Evolutionary conservation across 2,797 vertebrate genomes (phyloP), one percentile per base, ranked within the genome.

Genomic region (Danio jaintianensis): DNA sequence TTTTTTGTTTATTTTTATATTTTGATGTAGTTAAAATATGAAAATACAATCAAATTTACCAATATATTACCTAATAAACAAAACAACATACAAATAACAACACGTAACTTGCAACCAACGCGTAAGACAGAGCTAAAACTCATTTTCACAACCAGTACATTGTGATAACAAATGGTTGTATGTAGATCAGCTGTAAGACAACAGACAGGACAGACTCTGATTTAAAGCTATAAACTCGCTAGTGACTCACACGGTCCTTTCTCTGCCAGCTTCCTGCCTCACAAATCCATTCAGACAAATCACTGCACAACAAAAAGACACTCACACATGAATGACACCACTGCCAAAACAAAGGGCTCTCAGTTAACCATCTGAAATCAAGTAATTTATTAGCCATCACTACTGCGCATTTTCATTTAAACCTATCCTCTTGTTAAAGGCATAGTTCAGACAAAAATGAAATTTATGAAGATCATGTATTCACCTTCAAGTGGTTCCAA

Each of bases 191-290:
- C 67, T 75, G 63, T 62, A 48, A 7, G 50, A 69, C 74, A 59
- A 85, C 29, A 64, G 55, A 62, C 55, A 56, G 76, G 36, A 59
- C 68, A 64, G 48, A 52, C 52, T 56, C 38, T 18, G 45, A 71
- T 43, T 67, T 61, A 78, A 83, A 75, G 43, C 82, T 64, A 78
- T 84, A 77, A 81, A 86, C 22, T 67, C 61, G 1, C 55, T 38
- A 29, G 20, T 82, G 63, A 82, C 69, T 78, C 62, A 52, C 15
- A 72, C 18, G 55, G 70, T 74, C 66, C 68, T 55, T 62, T 47
- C 45, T 53, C 50, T 22, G 62, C 88, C 82, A 78, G 43, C 47
- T 56, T 40, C 47, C 68, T 58, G 75, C 40, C 22, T 45, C 18
- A 47, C 29, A 84, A 45, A 68, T 38, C 70, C 42, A 70, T 55